Conservation (phyloP, 1,140 invertebrate species). For the Dendroctonus valens region DNA sequence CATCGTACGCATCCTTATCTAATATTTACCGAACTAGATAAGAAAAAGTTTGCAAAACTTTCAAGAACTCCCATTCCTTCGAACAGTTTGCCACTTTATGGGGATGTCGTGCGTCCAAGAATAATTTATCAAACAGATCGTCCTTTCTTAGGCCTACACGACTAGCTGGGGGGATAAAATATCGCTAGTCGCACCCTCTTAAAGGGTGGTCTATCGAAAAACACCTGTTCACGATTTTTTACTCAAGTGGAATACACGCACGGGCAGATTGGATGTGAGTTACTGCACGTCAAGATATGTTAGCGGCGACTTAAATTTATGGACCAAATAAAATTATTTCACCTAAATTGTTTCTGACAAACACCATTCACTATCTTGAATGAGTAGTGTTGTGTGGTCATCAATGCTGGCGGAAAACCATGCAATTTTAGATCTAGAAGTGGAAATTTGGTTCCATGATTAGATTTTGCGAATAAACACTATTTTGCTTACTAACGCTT, state of each 20-base stretch:
- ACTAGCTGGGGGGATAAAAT: constrained; percentile 11
- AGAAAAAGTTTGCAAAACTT: constrained; percentile 25
- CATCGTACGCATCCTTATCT: constrained; percentile 28
- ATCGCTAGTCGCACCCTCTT: constrained; percentile 20
- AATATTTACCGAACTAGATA: constrained; percentile 33
- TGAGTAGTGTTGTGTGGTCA: too few relatives aligned
- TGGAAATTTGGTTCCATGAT: too few relatives aligned
- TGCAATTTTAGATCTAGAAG: too few relatives aligned
- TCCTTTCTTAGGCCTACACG: constrained; percentile 13
- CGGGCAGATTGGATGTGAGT: background rate
- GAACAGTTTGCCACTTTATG: constrained; percentile 25
- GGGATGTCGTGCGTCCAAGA: constrained; percentile 24
- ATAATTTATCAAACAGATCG: constrained; percentile 36
- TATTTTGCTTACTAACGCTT: too few relatives aligned
- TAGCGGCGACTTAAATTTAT: too few relatives aligned
- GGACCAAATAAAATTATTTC: too few relatives aligned
- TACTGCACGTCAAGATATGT: too few relatives aligned
- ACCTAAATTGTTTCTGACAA: too few relatives aligned
- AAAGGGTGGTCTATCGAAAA: constrained; percentile 21
- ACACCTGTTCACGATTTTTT: constrained; percentile 28
- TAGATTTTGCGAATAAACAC: too few relatives aligned
- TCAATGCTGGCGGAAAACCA: too few relatives aligned
- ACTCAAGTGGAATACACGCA: constrained; percentile 12
- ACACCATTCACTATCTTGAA: too few relatives aligned
- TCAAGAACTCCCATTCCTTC: constrained; percentile 20